These are phyloP conservation scores for Caenorhabditis panamensis DNA, from an alignment of 2,888 invertebrate genomes.

Conservation along the genomic window DNA sequence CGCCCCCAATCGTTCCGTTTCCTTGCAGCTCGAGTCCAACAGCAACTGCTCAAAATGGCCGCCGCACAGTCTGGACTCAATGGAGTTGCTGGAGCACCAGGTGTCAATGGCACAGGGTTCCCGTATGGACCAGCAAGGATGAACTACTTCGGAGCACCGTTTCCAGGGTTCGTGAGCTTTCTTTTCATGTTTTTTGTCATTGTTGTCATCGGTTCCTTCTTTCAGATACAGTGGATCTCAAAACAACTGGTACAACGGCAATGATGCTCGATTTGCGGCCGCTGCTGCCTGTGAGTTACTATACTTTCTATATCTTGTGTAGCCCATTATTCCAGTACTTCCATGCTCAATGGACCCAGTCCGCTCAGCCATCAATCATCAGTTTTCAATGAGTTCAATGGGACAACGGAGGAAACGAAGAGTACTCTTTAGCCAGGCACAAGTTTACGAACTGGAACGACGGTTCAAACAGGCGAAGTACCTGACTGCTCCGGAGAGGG, in stretches of 20 bases:
- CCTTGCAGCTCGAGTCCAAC: conserved; percentile 69
- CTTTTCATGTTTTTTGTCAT: background rate
- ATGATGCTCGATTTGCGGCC: conserved; percentile 64
- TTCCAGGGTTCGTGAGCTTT: conserved; percentile 20
- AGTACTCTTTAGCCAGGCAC: conserved; percentile 73
- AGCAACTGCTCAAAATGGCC: conserved; percentile 72
- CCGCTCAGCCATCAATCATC: conserved; percentile 66
- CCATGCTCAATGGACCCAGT: conserved; percentile 67
- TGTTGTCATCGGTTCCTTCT: background rate
- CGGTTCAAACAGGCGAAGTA: conserved; percentile 92
- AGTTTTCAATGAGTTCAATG: conserved; percentile 57
- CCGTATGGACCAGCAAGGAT: conserved; percentile 27
- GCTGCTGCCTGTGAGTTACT: conserved; percentile 64
- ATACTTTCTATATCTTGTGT: too few species aligned
- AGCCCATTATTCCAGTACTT: too few species aligned
- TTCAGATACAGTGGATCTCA: conserved; percentile 58
- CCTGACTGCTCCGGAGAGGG: conserved; percentile 96
- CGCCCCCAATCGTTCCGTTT: conserved; percentile 4
- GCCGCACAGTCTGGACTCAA: conserved; percentile 55
- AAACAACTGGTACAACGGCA: conserved; percentile 66
- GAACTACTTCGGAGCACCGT: conserved; percentile 33
- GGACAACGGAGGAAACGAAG: conserved; percentile 70
- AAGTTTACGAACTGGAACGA: conserved; percentile 85
- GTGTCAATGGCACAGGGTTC: conserved; percentile 14
- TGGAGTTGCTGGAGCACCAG: background rate